Evolutionary conservation across 2,113 vertebrate genomes (phyloP).

Genomic region (Triplophysa tibetana): DNA sequence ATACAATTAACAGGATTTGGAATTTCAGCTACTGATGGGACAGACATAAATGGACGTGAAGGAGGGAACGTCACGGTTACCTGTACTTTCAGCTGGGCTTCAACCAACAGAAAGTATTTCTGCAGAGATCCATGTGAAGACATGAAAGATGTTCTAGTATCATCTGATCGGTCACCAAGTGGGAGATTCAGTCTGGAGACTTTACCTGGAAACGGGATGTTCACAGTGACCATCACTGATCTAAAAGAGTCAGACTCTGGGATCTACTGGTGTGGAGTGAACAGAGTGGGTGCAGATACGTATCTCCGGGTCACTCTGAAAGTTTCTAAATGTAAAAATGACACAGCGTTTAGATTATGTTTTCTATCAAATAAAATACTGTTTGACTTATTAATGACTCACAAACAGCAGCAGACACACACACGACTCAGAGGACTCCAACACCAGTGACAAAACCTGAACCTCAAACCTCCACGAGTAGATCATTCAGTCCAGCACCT

Average conservation of each 20-base stretch:
- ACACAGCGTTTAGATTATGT: too few relatives aligned
- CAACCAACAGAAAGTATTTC: not conserved
- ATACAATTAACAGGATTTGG: not conserved
- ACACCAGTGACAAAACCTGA: not conserved
- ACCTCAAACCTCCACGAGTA: too few relatives aligned
- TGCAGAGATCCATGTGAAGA: not conserved
- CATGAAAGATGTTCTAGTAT: not conserved
- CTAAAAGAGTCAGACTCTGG: constrained; percentile 1
- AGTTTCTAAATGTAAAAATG: not conserved
- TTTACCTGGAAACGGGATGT: not conserved
- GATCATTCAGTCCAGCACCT: not conserved
- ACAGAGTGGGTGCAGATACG: rapidly evolving
- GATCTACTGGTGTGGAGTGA: constrained; percentile 8
- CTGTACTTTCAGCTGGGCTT: not conserved
- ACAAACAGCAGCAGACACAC: not conserved
- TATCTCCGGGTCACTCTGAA: rapidly evolving
- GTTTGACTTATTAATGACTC: too few relatives aligned
- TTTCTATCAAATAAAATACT: too few relatives aligned
- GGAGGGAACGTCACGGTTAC: not conserved
- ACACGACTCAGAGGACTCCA: not conserved
- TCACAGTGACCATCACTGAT: constrained; percentile 21
- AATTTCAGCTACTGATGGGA: too few relatives aligned
- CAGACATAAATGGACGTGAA: not conserved
- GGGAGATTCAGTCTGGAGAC: constrained; percentile 1
- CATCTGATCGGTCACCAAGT: not conserved